These are phyloP conservation scores for Acrocera orbiculus DNA, from an alignment of 2,888 invertebrate genomes.

Conservation along the genomic window DNA sequence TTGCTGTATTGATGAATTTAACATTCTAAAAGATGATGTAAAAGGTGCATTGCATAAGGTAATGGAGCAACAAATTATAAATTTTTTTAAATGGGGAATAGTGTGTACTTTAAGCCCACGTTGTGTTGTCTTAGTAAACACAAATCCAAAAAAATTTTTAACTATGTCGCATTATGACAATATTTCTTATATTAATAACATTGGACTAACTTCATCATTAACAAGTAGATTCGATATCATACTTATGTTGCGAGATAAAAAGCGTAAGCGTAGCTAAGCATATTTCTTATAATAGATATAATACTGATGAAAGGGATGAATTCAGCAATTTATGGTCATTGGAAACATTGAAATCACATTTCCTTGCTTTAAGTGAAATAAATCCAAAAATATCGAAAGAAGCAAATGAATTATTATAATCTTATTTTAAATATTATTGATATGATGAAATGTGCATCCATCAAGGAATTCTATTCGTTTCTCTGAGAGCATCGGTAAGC, in stretches of 20 bases:
- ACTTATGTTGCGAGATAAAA: constrained; percentile 56
- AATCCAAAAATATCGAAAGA: constrained; percentile 47
- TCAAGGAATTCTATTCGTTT: constrained; percentile 72
- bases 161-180: constrained; percentile 32
- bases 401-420: constrained; percentile 51
- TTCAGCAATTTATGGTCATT: constrained; percentile 32
- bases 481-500: constrained; percentile 70
- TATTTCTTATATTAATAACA: constrained; percentile 38
- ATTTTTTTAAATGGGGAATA: constrained; percentile 83
- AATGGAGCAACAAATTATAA: constrained; percentile 88
- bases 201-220: constrained; percentile 58
- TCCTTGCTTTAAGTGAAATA: constrained; percentile 50
- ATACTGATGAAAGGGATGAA: not conserved
- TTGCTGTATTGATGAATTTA: constrained; percentile 84
- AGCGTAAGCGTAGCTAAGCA: constrained; percentile 47
- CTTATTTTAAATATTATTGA: constrained; percentile 61
- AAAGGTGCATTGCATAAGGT: constrained; percentile 76
- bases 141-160: constrained; percentile 67
- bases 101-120: constrained; percentile 72
- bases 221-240: constrained; percentile 77
- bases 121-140: constrained; percentile 70
- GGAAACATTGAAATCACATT: constrained; percentile 50
- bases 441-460: constrained; percentile 44
- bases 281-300: constrained; percentile 34
- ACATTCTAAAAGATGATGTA: constrained; percentile 65